A percentile compares a stretch with the other conserved stretches of the same genome.
Conservation (phyloP, 2,797 vertebrate species). For the Manis pentadactyla region DNA sequence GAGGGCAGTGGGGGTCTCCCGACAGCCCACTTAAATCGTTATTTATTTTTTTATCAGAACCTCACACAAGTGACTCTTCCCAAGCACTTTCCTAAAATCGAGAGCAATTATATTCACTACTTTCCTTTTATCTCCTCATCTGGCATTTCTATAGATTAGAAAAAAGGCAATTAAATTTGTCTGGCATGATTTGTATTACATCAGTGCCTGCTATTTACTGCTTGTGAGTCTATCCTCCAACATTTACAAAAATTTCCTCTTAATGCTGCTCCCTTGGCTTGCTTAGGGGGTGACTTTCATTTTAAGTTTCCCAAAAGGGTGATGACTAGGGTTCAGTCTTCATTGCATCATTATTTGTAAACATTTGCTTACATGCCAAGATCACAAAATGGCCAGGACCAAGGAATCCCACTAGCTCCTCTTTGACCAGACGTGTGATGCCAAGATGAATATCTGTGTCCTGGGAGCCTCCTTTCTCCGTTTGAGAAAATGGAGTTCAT, state of each 20-base stretch:
- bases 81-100: conserved; percentile 48
- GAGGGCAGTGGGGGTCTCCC: neutral
- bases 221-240: neutral
- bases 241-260: neutral
- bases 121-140: conserved; percentile 78
- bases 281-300: conserved; percentile 50
- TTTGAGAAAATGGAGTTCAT: neutral
- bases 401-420: neutral
- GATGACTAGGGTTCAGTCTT: neutral
- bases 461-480: neutral
- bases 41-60: conserved; percentile 58
- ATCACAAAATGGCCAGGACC: neutral
- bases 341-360: neutral
- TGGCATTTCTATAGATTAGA: conserved; percentile 61
- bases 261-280: neutral
- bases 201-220: conserved; percentile 57
- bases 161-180: conserved; percentile 70
- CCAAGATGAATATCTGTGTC: neutral
- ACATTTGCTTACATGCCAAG: neutral
- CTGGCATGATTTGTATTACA: conserved; percentile 48
- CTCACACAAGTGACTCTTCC: conserved; percentile 50
- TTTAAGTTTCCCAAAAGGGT: conserved; percentile 6
- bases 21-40: neutral
- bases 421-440: neutral
- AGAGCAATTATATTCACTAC: conserved; percentile 59